These are phyloP conservation scores for Montipora cactus DNA, from an alignment of 64 coral and sea anemone genomes.

Conservation along the genomic window DNA sequence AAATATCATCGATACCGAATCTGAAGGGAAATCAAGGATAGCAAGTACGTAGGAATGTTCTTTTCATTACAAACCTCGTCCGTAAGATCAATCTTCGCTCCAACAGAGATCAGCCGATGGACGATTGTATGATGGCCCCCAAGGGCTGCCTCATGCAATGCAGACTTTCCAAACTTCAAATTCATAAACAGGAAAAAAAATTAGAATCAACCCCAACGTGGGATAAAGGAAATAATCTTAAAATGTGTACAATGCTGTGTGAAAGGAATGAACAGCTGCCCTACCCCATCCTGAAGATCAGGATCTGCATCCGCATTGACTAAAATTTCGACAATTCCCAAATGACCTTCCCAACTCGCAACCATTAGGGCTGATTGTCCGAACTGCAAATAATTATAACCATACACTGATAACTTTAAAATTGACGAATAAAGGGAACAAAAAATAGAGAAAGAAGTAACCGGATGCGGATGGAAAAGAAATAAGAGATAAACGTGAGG, in stretches of 20 bases:
- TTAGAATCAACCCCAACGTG: neutral
- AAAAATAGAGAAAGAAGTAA: neutral
- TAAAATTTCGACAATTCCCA: constrained; percentile 62
- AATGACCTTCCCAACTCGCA: constrained; percentile 85
- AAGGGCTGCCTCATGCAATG: constrained; percentile 83
- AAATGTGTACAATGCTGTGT: neutral
- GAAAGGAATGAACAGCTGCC: neutral
- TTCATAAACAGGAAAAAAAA: neutral
- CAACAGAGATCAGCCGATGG: constrained; percentile 70
- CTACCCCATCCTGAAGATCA: constrained; percentile 77
- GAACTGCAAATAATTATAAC: constrained; percentile 52
- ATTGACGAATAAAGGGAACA: neutral
- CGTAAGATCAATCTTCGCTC: constrained; percentile 71
- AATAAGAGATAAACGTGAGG: neutral
- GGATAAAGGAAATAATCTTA: too few relatives aligned
- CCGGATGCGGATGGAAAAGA: neutral
- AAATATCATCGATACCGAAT: too few relatives aligned
- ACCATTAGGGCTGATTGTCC: constrained; percentile 90
- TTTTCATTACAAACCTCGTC: constrained; percentile 72
- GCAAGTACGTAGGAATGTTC: neutral
- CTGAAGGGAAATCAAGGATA: neutral
- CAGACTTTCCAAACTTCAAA: constrained; percentile 87
- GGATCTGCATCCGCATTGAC: constrained; percentile 64
- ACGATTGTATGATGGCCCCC: constrained; percentile 83
- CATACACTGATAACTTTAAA: neutral